Evolutionary conservation across 1,140 invertebrate genomes (phyloP), one percentile per base, ranked within the genome.

Genomic region (Lerema accius): DNA sequence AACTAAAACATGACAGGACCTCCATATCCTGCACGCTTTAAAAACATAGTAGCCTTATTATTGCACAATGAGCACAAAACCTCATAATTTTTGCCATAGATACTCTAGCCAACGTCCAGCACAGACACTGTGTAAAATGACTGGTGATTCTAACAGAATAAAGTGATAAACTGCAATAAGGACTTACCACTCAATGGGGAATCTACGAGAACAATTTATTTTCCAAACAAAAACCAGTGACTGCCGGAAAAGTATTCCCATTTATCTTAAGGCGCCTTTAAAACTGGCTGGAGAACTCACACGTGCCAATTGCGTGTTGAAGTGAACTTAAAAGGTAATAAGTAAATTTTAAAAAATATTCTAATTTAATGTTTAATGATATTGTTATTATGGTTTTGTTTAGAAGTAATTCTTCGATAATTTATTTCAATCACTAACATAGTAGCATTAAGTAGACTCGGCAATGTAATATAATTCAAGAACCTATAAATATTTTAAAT

Each of bases 191-290:
- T 58, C 55, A 58, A 58, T 46, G 28, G 26, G 15, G 28, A 58
- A 46, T 58, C 40, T 35, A 28, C 9, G 26, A 5, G 40, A 13
- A 56, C 55, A 46, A 58, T 58, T 58, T 58, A 58, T 58, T 58
- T 58, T 35, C 14, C 55, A 58, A 46, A 58, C 55, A 58, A 58
- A 56, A 58, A 58, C 55, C 26, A 58, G 42, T 58, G 55, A 58
- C 55, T 58, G 55, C 55, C 55, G 42, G 55, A 58, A 58, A 58
- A 58, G 55, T 58, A 46, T 58, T 46, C 28, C 26, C 55, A 58
- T 58, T 58, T 46, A 58, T 58, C 55, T 58, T 58, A 17, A 13
- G 55, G 42, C 40, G 55, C 42, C 42, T 58, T 58, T 35, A 58
- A 58, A 58, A 32, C 23, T 43, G 26, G 40, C 4, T 6, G 7